These are phyloP conservation scores for Gryon sp. DNA, from an alignment of 1,140 invertebrate species.

Conservation along the genomic window DNA sequence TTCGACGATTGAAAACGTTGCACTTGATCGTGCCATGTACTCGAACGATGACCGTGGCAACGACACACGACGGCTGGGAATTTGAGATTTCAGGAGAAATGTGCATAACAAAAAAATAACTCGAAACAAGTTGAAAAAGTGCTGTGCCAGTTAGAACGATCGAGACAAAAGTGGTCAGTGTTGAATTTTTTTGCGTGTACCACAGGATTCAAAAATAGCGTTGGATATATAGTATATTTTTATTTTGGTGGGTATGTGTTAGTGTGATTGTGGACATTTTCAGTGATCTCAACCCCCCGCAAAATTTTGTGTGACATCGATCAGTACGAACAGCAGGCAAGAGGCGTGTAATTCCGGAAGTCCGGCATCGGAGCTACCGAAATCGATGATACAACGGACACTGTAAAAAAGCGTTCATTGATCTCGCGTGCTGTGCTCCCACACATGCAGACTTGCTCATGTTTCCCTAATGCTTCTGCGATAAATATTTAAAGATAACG, in stretches of 20 bases:
- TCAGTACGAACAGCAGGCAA: background rate
- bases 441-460: constrained; percentile 78
- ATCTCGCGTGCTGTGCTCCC: constrained; percentile 76
- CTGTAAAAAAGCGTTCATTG: constrained; percentile 67
- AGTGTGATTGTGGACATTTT: constrained; percentile 74
- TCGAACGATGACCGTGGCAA: no score
- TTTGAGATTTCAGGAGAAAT: constrained; percentile 4
- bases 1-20: background rate
- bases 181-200: constrained; percentile 41
- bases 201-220: constrained; percentile 66
- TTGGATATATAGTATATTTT: constrained; percentile 70
- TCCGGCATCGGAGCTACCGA: constrained; percentile 24
- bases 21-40: background rate
- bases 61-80: no score
- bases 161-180: constrained; percentile 32
- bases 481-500: constrained; percentile 79
- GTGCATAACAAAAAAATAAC: constrained; percentile 7
- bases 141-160: constrained; percentile 20
- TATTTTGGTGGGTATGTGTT: constrained; percentile 33
- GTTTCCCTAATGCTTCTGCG: constrained; percentile 76
- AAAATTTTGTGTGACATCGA: constrained; percentile 67
- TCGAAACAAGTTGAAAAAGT: constrained; percentile 16
- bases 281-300: constrained; percentile 67
- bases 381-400: constrained; percentile 54
- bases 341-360: constrained; percentile 31